phyloP scores from a whole-genome alignment of 2,797 vertebrate genomes.

The Sciaenops ocellatus region DNA sequence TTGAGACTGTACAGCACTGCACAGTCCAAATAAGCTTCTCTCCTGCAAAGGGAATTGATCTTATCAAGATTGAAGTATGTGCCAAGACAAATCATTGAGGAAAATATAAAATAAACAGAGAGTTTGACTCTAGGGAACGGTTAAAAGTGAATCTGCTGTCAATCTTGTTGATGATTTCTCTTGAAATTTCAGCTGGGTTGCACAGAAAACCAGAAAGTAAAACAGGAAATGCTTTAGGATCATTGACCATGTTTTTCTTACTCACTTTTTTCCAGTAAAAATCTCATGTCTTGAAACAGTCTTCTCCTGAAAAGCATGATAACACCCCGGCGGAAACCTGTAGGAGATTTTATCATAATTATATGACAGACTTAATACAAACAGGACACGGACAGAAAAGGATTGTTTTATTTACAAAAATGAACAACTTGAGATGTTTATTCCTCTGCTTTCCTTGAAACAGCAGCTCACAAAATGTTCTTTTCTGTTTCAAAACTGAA shows the following conservation, averaged over 20 bases:
- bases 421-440: neutral
- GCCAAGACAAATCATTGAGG: neutral
- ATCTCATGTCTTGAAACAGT: too few species aligned
- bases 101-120: slow-evolving; percentile 8
- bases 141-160: neutral
- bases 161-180: neutral
- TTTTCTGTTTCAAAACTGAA: neutral
- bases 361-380: neutral
- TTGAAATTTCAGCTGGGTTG: neutral
- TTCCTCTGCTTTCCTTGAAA: neutral
- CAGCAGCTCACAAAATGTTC: neutral
- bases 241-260: neutral
- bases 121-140: neutral
- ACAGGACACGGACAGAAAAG: neutral
- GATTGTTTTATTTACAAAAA: neutral
- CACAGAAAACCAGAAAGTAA: neutral
- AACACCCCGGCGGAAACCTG: too few species aligned
- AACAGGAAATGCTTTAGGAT: slow-evolving; percentile 17
- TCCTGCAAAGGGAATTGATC: neutral
- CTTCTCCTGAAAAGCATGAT: neutral
- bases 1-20: neutral
- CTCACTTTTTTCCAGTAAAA: neutral
- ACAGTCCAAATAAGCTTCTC: neutral
- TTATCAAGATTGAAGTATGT: neutral
- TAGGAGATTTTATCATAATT: too few species aligned